Base-by-base conservation (phyloP, 2,797 vertebrate genomes). In the Onychomys torridus region DNA sequence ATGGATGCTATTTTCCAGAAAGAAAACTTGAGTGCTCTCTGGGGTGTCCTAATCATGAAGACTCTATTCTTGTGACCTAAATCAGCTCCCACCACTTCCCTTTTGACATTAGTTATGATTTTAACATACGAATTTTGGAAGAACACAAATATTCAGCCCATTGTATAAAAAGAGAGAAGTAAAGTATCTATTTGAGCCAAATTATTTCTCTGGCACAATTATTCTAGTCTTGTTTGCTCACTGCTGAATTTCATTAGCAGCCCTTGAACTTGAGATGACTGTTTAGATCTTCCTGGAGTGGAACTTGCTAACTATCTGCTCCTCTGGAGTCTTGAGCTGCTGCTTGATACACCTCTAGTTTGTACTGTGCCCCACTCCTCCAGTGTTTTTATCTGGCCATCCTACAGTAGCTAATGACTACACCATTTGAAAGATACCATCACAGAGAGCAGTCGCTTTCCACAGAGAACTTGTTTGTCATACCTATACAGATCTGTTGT, bases 161-260 rank as follows among this genome's bases (percentile, higher is more conserved):
- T 84, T 40, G 29, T n/a, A 40, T 78, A 92, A 77, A 93, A 96
- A 86, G 57, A 91, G 52, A 79, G 25, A 95, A 92, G 23, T 91
- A 34, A 88, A 93, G 25, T 90, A 82, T 78, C 82, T 76, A 25
- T 93, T 86, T 93, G 86, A 87, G 40, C 27, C 6, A 29, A 76
- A 9, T 93, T 73, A 34, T 89, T 79, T 89, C 55, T n/a, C 82
- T 75, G 55, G 79, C 29, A 90, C 89, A 6, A 63, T 88, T 49
- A 29, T 37, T 93, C 88, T 81, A 90, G 59, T 88, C 59, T 94
- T 84, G 27, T 94, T 93, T 89, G 65, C 67, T 89, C 85, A 61
- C 65, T 95, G 37, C 46, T 63, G 52, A 23, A 88, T 82, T 27
- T 46, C 37, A 65, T 93, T 82, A 25, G 95, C 69, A 87, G 3